Evolutionary conservation across 2,113 vertebrate genomes (phyloP), one percentile per base, ranked within the genome.

Genomic region (Megalops atlanticus): DNA sequence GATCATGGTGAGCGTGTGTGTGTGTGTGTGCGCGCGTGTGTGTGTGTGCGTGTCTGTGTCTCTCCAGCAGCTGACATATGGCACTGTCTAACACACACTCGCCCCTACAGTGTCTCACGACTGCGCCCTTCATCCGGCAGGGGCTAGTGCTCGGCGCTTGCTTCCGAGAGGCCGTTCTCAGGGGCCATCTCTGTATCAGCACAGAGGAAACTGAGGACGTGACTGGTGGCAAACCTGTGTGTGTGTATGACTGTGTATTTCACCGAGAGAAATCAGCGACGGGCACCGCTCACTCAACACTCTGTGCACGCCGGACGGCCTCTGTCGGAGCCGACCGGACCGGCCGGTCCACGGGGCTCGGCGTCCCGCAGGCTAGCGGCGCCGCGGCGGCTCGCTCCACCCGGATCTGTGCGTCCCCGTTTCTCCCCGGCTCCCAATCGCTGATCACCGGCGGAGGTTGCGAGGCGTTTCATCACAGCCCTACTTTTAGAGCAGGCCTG

Each of bases 81-180:
- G 93, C 91, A 91, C 89, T 89, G 90, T 93, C 92, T 94, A 90
- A 85, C 92, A 94, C 93, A 92, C 88, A 88, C 89, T 90, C 93
- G 91, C 92, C 94, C 35, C 64, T 49, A 92, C 92, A 91, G 92
- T 94, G 92, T 94, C 83, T 94, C 90, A 94, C 92, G 90, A 93
- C 41, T 35, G 27, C 45, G 90, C 93, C 92, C 91, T 90, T 94
- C 93, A 94, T 18, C 33, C 52, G 12, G 18, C 4, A 27, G 16
- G n/a, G 11, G 74, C 24, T 27, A 40, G 36, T 27, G n/a, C 36
- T 45, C 16, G n/a, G n/a, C n/a, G 64, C 58, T 45, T 0, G 11
- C 68, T 43, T 45, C n/a, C n/a, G n/a, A n/a, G n/a, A n/a, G n/a
- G n/a, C n/a, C n/a, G n/a, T n/a, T n/a, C n/a, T n/a, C n/a, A n/a